Percentiles rank a stretch among this genome's conserved stretches.
phyloP scores from a whole-genome alignment of 2,797 vertebrate species.

The Prionace glauca region DNA sequence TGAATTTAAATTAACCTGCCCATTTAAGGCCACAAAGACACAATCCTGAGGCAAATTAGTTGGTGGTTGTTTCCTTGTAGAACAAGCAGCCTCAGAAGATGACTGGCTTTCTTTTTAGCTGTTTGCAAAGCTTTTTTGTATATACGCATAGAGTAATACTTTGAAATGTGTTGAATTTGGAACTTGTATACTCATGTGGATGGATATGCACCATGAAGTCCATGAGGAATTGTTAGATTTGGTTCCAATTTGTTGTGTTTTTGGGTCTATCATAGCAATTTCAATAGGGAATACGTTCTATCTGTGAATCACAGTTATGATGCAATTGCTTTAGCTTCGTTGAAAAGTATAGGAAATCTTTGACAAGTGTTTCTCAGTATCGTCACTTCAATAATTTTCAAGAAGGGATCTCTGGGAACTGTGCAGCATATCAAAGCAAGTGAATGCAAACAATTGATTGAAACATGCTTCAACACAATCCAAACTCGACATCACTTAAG shows the following conservation, averaged over 20 bases:
- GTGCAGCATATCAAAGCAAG: neutral
- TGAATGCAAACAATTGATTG: neutral
- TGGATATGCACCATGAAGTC: neutral
- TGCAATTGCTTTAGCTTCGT: neutral
- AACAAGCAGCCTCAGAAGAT: too few species aligned
- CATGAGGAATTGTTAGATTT: neutral
- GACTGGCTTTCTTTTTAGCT: neutral
- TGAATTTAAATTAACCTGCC: neutral
- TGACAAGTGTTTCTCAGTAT: neutral
- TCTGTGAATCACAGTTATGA: neutral
- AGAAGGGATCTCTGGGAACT: too few species aligned
- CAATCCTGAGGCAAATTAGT: neutral
- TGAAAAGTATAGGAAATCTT: neutral
- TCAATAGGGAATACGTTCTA: neutral
- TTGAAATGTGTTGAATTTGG: neutral
- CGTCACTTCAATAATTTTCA: neutral
- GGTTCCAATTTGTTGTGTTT: neutral
- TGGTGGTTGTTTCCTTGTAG: neutral
- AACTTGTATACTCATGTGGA: neutral
- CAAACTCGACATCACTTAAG: neutral
- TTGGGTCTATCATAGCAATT: neutral
- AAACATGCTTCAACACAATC: neutral
- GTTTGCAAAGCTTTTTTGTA: neutral
- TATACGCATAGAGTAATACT: neutral
- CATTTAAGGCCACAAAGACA: neutral